phyloP scores from a whole-genome alignment of 2,113 vertebrate genomes.

The Petromus typicus region DNA sequence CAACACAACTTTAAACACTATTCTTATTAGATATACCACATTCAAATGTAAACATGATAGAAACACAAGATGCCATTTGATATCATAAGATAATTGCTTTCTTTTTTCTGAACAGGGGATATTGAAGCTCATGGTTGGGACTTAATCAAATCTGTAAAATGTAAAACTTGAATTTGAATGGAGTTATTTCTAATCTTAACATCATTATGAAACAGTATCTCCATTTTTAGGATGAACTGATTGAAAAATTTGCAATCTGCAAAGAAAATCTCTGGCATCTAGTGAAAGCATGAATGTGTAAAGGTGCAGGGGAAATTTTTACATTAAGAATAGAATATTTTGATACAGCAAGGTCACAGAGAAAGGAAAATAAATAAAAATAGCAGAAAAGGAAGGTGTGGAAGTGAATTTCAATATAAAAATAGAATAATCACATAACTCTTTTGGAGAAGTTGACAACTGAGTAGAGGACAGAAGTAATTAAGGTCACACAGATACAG shows the following conservation, averaged over 20 bases:
- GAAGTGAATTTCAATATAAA: neutral
- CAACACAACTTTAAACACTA: neutral
- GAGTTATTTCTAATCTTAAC: slow-evolving; percentile 17
- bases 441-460: neutral
- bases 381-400: neutral
- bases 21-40: neutral
- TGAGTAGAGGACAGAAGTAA: neutral
- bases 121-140: neutral
- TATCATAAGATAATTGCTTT: neutral
- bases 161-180: slow-evolving; percentile 6
- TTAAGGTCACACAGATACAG: neutral
- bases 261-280: neutral
- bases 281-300: neutral
- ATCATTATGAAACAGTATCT: neutral
- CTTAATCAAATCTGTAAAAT: slow-evolving; percentile 44
- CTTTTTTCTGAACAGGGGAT: neutral
- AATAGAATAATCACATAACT: neutral
- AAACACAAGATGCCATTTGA: neutral
- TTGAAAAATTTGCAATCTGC: neutral
- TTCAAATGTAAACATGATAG: neutral
- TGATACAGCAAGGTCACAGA: neutral
- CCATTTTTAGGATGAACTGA: neutral
- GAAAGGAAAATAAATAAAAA: neutral
- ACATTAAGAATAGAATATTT: neutral
- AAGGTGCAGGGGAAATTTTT: neutral